Conservation (phyloP, 2,888 invertebrate genomes). For the Andrena praecox region DNA sequence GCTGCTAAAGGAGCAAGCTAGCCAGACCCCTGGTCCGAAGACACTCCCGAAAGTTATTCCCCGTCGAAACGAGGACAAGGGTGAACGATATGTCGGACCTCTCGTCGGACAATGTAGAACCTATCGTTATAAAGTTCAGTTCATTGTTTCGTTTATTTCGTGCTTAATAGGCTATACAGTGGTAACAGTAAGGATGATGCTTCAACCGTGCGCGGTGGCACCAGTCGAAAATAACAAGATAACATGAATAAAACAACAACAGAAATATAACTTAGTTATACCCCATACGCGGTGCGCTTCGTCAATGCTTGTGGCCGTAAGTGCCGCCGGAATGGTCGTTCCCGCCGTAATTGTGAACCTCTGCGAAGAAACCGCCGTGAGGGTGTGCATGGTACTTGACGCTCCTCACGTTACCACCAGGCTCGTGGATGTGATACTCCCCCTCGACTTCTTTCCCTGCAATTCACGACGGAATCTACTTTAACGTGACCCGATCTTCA, state of each 20-base stretch:
- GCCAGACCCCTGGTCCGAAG: no score
- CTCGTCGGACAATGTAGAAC: no score
- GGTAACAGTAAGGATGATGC: background rate
- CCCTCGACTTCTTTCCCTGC: constrained; percentile 76
- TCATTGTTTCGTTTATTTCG: constrained; percentile 14
- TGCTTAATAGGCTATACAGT: background rate
- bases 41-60: no score
- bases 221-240: background rate
- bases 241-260: background rate
- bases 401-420: constrained; percentile 77
- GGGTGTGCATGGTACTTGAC: constrained; percentile 82
- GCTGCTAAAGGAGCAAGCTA: background rate
- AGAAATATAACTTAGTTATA: background rate
- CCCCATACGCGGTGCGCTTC: background rate
- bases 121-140: background rate
- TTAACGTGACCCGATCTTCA: background rate
- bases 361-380: constrained; percentile 81
- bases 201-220: no score
- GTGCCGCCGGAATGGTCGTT: constrained; percentile 76
- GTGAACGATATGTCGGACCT: no score
- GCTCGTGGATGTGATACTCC: constrained; percentile 82
- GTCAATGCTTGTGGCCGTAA: constrained; percentile 56
- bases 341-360: constrained; percentile 77
- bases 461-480: background rate
- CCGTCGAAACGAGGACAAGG: no score